Base-by-base conservation (phyloP, 2,888 invertebrate species). In the Lithophane socia region DNA sequence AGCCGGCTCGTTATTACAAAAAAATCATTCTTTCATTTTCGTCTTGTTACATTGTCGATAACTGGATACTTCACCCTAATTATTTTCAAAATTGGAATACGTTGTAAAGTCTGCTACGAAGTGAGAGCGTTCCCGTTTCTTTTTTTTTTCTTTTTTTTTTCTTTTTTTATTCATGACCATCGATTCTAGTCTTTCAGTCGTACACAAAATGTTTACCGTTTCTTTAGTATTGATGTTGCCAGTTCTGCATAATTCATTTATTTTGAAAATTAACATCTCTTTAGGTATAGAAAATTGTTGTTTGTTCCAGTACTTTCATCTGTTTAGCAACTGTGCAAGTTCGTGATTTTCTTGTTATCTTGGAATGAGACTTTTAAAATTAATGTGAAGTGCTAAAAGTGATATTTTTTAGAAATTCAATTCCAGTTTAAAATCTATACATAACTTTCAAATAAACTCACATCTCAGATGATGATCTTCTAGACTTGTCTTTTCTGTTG, bases 281-380 rank as follows among this genome's bases (percentile, higher is more conserved):
- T 1, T 37, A n/a, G 0, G 8, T 44, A 47, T 37, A 52, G 37
- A 24, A 63, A 67, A 67, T 54, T 16, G 7, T 47, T 65, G 4
- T 29, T 42, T n/a, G 49, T 71, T 68, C 71, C 13, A 49, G 21
- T 44, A 61, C 47, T 76, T 85, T 79, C 61, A 67, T 68, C 10
- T 58, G 56, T 64, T 76, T 79, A 60, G 58, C 68, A 71, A 47
- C 8, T 56, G 4, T 0, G n/a, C 12, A 37, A 69, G 29, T 44
- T 56, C 86, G 83, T 85, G 86, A 83, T 71, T 44, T 70, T 70
- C 56, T 64, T 75, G 64, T 85, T 82, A 80, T 47, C 49, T n/a
- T 18, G 0, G 10, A 61, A 21, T 13, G 37, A 68, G 37, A 44
- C 21, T 74, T 82, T 82, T 63, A 75, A 77, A 60, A 37, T 65